Conservation (phyloP, 2,113 vertebrate species). For the Oxyura jamaicensis region DNA sequence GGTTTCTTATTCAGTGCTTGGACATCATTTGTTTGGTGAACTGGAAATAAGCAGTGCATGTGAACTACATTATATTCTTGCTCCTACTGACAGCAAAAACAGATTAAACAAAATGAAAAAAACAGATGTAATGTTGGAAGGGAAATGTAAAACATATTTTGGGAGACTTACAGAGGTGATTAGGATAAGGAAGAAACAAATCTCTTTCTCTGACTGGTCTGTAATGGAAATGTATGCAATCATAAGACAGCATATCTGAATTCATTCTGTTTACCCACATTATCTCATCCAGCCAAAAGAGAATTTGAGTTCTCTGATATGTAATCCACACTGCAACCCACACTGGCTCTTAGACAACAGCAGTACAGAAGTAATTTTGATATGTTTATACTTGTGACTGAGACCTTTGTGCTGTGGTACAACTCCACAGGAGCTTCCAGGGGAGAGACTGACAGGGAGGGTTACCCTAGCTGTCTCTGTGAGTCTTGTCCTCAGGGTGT, state of each 20-base stretch:
- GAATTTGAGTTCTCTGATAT: neutral
- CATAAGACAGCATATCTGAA: neutral
- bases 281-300: neutral
- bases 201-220: neutral
- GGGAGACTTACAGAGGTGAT: neutral
- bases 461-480: fast-evolving
- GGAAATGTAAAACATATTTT: neutral
- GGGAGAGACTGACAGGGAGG: neutral
- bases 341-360: neutral
- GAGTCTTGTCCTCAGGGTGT: fast-evolving
- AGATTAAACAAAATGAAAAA: neutral
- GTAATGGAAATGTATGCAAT: neutral
- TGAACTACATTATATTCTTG: neutral
- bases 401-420: neutral
- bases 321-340: neutral
- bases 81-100: neutral
- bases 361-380: neutral
- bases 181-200: neutral
- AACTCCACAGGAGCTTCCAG: fast-evolving
- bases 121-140: neutral
- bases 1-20: neutral
- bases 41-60: neutral
- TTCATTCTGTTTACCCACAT: neutral
- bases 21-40: neutral
- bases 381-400: neutral